phyloP scores from a whole-genome alignment of 2,797 vertebrate species.

The Helarctos malayanus region DNA sequence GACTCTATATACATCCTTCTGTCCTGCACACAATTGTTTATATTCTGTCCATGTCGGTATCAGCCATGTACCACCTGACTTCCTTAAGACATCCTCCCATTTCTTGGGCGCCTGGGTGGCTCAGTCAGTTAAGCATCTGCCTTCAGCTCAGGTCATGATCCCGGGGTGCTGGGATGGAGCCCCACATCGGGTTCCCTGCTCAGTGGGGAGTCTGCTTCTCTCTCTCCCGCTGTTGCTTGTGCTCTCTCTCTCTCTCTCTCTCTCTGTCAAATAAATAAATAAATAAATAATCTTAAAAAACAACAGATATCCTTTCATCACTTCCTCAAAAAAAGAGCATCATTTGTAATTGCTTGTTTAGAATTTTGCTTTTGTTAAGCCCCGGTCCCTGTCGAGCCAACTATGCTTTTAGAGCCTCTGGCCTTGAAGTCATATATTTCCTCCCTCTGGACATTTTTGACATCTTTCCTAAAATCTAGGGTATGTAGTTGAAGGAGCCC shows the following conservation, averaged over 20 bases:
- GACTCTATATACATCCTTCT: neutral
- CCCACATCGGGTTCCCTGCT: too few species aligned
- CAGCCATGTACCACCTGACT: neutral
- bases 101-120: neutral
- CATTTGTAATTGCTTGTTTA: neutral
- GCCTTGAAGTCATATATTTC: neutral
- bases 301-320: neutral
- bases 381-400: neutral
- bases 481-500: neutral
- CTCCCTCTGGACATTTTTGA: neutral
- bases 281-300: too few species aligned
- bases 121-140: neutral
- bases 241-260: too few species aligned
- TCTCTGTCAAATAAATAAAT: too few species aligned
- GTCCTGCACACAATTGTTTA: neutral
- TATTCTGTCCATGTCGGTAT: neutral
- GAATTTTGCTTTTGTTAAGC: neutral
- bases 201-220: too few species aligned
- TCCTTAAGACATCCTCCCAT: neutral
- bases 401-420: neutral
- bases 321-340: neutral
- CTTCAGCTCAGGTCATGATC: too few species aligned
- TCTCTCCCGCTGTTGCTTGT: too few species aligned
- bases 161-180: too few species aligned
- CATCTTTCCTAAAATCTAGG: neutral